Percentiles rank a stretch among this genome's conserved stretches.
These are phyloP conservation scores for Hemitrygon akajei DNA, from an alignment of 2,797 vertebrate species.

Conservation along the genomic window DNA sequence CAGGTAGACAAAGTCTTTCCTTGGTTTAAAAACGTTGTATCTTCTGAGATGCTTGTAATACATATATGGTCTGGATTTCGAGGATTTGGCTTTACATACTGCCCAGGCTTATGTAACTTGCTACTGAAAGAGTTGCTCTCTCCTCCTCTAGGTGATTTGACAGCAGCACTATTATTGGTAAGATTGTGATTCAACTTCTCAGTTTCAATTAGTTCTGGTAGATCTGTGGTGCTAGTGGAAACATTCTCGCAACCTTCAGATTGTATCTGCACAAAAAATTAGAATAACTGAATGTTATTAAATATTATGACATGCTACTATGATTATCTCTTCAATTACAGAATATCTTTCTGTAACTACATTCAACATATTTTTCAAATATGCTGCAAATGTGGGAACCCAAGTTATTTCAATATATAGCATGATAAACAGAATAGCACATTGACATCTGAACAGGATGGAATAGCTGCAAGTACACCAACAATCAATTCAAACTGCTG, in stretches of 20 bases:
- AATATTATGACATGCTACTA: neutral
- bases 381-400: neutral
- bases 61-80: constrained; percentile 74
- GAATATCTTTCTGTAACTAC: neutral
- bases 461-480: too few relatives aligned
- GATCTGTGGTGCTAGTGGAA: constrained; percentile 69
- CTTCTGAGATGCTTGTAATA: constrained; percentile 64
- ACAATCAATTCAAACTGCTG: too few relatives aligned
- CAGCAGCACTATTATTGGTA: constrained; percentile 59
- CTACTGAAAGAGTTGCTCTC: constrained; percentile 56
- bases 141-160: constrained; percentile 78
- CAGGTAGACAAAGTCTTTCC: constrained; percentile 67
- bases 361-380: neutral
- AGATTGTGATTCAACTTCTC: constrained; percentile 55
- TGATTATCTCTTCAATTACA: neutral
- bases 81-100: constrained; percentile 59
- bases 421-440: neutral
- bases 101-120: constrained; percentile 54
- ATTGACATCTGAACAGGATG: too few relatives aligned
- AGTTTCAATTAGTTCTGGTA: constrained; percentile 66
- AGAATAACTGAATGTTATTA: neutral
- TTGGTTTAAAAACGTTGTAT: constrained; percentile 59
- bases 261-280: constrained; percentile 53
- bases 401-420: neutral
- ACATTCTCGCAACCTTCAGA: constrained; percentile 85